Base-by-base conservation (phyloP, 2,113 vertebrate species). In the Nibea albiflora region DNA sequence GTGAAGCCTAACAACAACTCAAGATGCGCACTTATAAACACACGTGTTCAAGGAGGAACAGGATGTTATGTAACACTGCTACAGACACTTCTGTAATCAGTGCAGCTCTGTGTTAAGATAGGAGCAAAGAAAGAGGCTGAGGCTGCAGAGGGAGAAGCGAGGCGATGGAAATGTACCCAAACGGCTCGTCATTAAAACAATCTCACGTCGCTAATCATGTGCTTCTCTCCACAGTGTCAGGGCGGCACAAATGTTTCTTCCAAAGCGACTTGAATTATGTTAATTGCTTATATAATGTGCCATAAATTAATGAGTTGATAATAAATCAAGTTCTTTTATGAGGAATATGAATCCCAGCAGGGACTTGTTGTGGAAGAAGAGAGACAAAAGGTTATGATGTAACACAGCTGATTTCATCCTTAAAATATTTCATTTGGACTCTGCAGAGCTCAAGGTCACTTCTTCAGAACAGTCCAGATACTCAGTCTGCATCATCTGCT, bases 1-100 rank as follows among this genome's bases (percentile, higher is more conserved):
- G 20, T 28, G 11, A n/a, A 72, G 14, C 15, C 6, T 2, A 5
- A 14, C 24, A 35, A n/a, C 26, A 56, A 24, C 16, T 46, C 31
- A 6, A 26, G 63, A 47, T 67, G 49, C 61, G 39, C 11, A 42
- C 28, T 35, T 24, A 15, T 22, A 31, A n/a, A 70, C 42, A 31
- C 16, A 19, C 1, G 52, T 12, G 54, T 15, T 70, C 9, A 46
- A 20, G 58, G 28, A 19, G 24, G 52, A 46, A 61, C 78, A 72
- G 86, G 78, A 82, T 22, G 78, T 85, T 63, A 58, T 60, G 35
- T 14, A 47, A 88, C 0, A 1, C 2, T 19, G 61, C 50, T 11
- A 1, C 39, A 81, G 12, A 72, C 39, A 14, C 20, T 52, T 16
- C 58, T 24, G 50, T n/a, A 16, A 15, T 50, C 54, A 60, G 35